Percentiles rank a stretch among this genome's conserved stretches.
These are phyloP conservation scores for Eufriesea mexicana DNA, from an alignment of 1,140 invertebrate species.

Conservation along the genomic window DNA sequence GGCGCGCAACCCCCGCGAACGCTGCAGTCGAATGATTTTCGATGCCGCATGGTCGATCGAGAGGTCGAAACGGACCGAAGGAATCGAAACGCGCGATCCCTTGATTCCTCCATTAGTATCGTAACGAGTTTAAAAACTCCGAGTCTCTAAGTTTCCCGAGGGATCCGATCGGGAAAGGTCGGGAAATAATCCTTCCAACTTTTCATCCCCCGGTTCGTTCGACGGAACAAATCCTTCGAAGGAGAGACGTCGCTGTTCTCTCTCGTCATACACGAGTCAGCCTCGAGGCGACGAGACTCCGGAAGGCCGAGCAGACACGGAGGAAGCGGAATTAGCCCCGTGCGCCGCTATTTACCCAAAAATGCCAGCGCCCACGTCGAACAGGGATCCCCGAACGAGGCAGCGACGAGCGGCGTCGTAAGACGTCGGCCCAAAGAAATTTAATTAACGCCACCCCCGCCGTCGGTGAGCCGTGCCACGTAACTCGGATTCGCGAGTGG, in stretches of 20 bases:
- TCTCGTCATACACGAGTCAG: background rate
- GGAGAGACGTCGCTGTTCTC: background rate
- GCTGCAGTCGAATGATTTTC: background rate
- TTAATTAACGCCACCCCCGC: conserved; percentile 39
- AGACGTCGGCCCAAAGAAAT: conserved; percentile 41
- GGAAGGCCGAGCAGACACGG: background rate
- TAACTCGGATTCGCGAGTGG: conserved; percentile 53
- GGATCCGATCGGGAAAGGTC: too few relatives aligned
- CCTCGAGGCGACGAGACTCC: background rate
- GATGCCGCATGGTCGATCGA: background rate
- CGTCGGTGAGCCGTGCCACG: conserved; percentile 10
- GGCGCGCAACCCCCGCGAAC: background rate
- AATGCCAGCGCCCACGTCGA: conserved; percentile 41
- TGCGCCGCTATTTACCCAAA: conserved; percentile 39
- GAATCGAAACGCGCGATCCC: too few relatives aligned
- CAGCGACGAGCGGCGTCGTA: background rate
- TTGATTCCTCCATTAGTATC: too few relatives aligned
- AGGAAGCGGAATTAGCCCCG: conserved; percentile 18
- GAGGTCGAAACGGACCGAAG: background rate
- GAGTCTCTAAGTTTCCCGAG: too few relatives aligned
- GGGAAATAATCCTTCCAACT: too few relatives aligned
- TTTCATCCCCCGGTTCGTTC: too few relatives aligned
- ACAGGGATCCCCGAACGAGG: background rate
- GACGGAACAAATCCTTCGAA: background rate
- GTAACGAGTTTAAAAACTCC: too few relatives aligned